phyloP scores from a whole-genome alignment of 1,140 invertebrate species.

The Ooceraea biroi region DNA sequence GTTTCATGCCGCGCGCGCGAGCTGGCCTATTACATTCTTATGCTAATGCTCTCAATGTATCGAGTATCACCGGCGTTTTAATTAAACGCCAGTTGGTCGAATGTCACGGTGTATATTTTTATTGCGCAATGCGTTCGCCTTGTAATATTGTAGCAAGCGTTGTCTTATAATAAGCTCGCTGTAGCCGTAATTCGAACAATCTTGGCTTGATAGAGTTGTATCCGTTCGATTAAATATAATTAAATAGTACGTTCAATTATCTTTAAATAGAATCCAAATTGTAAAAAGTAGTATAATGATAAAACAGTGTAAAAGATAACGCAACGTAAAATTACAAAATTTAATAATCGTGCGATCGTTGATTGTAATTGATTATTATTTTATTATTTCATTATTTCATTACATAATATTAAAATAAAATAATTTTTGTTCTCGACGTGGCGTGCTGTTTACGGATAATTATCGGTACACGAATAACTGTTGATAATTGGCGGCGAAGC shows the following conservation, averaged over 20 bases:
- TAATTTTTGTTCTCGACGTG: too few species aligned
- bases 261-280: too few species aligned
- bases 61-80: slow-evolving; percentile 36
- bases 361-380: not conserved
- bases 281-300: too few species aligned
- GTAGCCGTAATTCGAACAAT: not conserved
- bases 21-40: slow-evolving; percentile 53
- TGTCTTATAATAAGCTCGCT: not conserved
- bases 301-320: too few species aligned
- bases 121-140: slow-evolving; percentile 31
- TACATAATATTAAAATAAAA: too few species aligned
- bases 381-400: not conserved
- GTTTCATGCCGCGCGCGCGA: not conserved
- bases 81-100: slow-evolving; percentile 43
- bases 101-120: slow-evolving; percentile 35
- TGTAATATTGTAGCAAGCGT: slow-evolving; percentile 18
- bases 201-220: not conserved
- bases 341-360: too few species aligned
- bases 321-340: too few species aligned
- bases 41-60: slow-evolving; percentile 45
- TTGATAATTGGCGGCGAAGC: not conserved
- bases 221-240: slow-evolving; percentile 9
- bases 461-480: slow-evolving; percentile 30
- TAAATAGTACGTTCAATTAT: not conserved
- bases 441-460: slow-evolving; percentile 5